Percentiles rank a stretch among this genome's conserved stretches.
Conservation (phyloP, 2,888 invertebrate genomes). For the Calameuta filiformis region DNA sequence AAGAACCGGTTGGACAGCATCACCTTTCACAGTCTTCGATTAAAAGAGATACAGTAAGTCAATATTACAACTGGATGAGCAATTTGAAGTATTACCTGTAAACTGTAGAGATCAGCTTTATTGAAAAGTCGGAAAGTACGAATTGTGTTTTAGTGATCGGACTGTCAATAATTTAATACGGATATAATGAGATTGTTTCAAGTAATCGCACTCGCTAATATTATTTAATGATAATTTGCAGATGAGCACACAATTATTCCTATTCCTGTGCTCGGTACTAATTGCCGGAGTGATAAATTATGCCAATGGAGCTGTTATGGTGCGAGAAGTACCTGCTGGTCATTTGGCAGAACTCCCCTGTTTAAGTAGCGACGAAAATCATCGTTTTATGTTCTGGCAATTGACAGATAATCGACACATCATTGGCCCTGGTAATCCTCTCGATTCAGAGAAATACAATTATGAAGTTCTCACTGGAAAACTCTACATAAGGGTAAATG, state of each 20-base stretch:
- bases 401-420: conserved; percentile 68
- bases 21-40: neutral
- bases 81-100: neutral
- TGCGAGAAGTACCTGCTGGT: conserved; percentile 71
- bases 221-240: conserved; percentile 26
- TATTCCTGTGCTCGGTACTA: conserved; percentile 38
- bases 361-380: conserved; percentile 73
- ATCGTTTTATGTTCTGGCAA: conserved; percentile 78
- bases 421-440: conserved; percentile 74
- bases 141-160: neutral
- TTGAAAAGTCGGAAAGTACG: neutral
- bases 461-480: conserved; percentile 78
- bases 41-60: neutral
- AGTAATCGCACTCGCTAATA: neutral
- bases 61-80: neutral
- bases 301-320: conserved; percentile 42
- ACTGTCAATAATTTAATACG: neutral
- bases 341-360: conserved; percentile 73
- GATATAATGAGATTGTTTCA: neutral
- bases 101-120: neutral
- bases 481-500: conserved; percentile 74
- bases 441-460: conserved; percentile 74
- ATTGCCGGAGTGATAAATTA: conserved; percentile 28
- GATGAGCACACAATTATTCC: conserved; percentile 38
- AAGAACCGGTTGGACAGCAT: conserved; percentile 24